These are phyloP conservation scores for Ahaetulla prasina DNA, from an alignment of 2,113 vertebrate genomes.

Conservation along the genomic window DNA sequence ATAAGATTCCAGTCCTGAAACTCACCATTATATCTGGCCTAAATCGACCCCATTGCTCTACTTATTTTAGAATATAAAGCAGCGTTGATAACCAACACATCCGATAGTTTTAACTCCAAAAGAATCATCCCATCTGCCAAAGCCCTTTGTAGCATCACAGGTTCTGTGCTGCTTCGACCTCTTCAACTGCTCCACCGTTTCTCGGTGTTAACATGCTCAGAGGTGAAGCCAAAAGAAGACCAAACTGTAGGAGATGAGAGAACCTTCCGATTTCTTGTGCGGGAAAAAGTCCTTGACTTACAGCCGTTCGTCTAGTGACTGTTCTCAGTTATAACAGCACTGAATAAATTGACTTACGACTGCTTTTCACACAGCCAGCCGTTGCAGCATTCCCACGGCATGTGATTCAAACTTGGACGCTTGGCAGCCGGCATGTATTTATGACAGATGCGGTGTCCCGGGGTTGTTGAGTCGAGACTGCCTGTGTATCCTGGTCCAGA, in stretches of 20 bases:
- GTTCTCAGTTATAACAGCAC: not conserved
- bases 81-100: too few relatives aligned
- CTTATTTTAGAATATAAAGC: not conserved
- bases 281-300: not conserved
- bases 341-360: not conserved
- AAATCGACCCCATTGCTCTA: accelerated
- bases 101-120: not conserved
- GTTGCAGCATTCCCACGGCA: too few relatives aligned
- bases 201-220: not conserved
- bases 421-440: too few relatives aligned
- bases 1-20: not conserved
- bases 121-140: not conserved
- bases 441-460: not conserved
- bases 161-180: too few relatives aligned
- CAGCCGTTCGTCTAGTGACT: not conserved
- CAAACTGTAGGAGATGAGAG: not conserved
- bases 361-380: too few relatives aligned
- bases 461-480: too few relatives aligned
- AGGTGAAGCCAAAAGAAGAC: not conserved
- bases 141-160: not conserved
- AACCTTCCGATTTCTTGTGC: accelerated
- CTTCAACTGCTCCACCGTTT: not conserved
- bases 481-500: not conserved
- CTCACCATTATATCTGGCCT: not conserved
- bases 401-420: too few relatives aligned